These are phyloP conservation scores for Cheiracanthium punctorium DNA, from an alignment of 2,888 invertebrate species.

Conservation along the genomic window DNA sequence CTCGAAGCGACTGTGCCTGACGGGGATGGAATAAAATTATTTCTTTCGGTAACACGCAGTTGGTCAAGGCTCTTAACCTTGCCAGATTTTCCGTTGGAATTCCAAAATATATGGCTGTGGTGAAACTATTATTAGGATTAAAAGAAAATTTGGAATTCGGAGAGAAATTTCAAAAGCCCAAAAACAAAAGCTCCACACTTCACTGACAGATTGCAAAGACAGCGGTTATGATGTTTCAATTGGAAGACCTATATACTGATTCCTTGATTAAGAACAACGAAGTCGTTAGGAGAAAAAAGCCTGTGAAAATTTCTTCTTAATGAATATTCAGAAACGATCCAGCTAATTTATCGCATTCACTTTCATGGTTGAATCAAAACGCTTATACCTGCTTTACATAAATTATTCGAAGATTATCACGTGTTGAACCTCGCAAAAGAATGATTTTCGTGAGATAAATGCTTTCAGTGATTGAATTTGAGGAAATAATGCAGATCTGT, in stretches of 20 bases:
- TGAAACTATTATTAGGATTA: not conserved
- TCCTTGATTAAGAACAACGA: not conserved
- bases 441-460: constrained; percentile 7
- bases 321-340: not conserved
- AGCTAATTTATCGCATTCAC: not conserved
- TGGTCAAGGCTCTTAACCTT: constrained; percentile 9
- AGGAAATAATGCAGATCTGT: not conserved
- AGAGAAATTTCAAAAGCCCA: not conserved
- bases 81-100: not conserved
- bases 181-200: no score
- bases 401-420: constrained; percentile 2
- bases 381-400: constrained; percentile 3
- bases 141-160: not conserved
- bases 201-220: not conserved
- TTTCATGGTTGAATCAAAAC: not conserved
- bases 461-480: not conserved
- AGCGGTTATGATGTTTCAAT: not conserved
- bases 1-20: not conserved
- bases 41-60: not conserved
- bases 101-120: not conserved
- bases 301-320: not conserved
- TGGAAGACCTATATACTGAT: not conserved
- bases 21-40: not conserved
- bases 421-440: not conserved
- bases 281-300: not conserved